These are phyloP conservation scores for Erythrolamprus reginae DNA, from an alignment of 2,113 vertebrate genomes.

Conservation along the genomic window DNA sequence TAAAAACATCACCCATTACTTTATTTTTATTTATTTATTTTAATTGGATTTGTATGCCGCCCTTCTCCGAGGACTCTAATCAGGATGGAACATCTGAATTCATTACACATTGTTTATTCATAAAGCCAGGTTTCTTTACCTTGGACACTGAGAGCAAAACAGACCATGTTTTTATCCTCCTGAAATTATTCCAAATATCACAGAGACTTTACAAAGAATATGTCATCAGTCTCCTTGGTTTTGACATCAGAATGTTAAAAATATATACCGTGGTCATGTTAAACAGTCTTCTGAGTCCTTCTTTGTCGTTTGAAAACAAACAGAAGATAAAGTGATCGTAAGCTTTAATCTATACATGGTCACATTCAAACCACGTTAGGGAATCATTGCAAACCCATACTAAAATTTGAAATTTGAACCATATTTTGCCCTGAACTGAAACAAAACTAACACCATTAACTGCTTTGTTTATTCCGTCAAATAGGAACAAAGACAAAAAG, in stretches of 20 bases:
- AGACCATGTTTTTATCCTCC: neutral
- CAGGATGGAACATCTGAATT: accelerated
- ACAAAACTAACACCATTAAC: neutral
- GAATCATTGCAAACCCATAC: neutral
- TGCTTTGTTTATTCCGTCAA: neutral
- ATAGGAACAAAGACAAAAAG: neutral
- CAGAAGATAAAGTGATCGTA: neutral
- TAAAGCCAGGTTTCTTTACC: neutral
- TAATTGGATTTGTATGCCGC: too few species aligned
- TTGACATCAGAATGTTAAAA: neutral
- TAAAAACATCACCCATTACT: constrained; percentile 32
- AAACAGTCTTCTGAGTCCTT: neutral
- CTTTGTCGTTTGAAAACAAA: neutral
- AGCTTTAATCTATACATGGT: neutral
- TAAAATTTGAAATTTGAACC: neutral
- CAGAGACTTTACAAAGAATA: neutral
- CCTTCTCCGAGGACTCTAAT: too few species aligned
- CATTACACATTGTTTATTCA: accelerated
- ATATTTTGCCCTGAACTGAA: neutral
- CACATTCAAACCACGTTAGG: neutral
- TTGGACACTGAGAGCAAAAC: neutral
- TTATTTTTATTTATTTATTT: too few species aligned
- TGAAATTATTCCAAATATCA: neutral
- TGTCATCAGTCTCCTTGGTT: accelerated
- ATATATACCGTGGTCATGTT: neutral